phyloP scores from a whole-genome alignment of 2,113 vertebrate species.

The Plectropomus leopardus region DNA sequence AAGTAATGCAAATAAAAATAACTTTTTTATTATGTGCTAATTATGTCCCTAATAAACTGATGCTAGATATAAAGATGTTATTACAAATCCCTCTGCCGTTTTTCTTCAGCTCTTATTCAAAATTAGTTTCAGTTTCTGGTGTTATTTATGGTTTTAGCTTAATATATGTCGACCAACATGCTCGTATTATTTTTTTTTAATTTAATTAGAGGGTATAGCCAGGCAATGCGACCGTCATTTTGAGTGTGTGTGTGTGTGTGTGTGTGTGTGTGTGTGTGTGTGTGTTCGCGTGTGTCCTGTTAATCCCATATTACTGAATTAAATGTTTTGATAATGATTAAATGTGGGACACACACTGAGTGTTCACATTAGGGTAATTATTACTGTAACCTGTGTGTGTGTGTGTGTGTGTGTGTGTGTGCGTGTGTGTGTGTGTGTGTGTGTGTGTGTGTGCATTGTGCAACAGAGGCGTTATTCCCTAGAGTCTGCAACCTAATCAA shows the following conservation, averaged over 20 bases:
- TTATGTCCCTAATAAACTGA: neutral
- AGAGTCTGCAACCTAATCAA: constrained; percentile 59
- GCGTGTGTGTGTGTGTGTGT: constrained; percentile 14
- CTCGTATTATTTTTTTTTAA: constrained; percentile 37
- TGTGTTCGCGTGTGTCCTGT: neutral
- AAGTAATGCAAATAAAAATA: neutral
- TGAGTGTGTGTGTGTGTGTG: constrained; percentile 1
- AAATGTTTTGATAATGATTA: constrained; percentile 75
- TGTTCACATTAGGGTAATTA: constrained; percentile 73
- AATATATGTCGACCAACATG: constrained; percentile 9
- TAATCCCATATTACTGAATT: constrained; percentile 63
- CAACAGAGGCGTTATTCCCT: constrained; percentile 41
- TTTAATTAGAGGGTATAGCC: constrained; percentile 28
- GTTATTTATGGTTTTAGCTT: constrained; percentile 29
- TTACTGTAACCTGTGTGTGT: constrained; percentile 45
- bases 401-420: constrained; percentile 16
- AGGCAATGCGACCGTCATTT: neutral
- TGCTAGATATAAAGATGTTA: neutral
- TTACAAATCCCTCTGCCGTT: neutral
- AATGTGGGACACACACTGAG: constrained; percentile 55
- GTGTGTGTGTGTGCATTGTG: constrained; percentile 14
- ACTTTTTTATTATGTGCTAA: neutral
- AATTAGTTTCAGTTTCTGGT: constrained; percentile 2
- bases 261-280: constrained; percentile 1
- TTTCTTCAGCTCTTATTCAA: constrained; percentile 5